Conservation (phyloP, 2,888 invertebrate genomes). For the Acholoe squamosa region DNA sequence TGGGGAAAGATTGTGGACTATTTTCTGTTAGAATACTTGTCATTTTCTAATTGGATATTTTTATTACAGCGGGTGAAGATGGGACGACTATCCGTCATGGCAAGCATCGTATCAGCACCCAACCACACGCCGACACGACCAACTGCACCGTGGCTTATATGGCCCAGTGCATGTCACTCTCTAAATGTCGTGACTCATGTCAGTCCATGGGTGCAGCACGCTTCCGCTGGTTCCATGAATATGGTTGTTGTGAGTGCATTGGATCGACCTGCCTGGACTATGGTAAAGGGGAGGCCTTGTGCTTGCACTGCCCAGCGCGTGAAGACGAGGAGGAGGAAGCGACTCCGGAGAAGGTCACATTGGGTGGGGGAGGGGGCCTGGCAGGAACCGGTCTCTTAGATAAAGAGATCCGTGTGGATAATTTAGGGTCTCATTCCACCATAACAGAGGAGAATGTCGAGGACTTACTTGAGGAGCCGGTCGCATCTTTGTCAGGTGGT, state of each 20-base stretch:
- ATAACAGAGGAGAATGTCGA: no score
- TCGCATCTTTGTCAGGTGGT: neutral
- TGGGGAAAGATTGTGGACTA: no score
- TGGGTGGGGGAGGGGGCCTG: neutral
- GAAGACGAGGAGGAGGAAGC: conserved; percentile 64
- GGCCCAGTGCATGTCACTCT: conserved; percentile 93
- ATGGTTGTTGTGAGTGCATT: conserved; percentile 95
- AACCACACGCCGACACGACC: conserved; percentile 77
- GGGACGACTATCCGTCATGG: conserved; percentile 64
- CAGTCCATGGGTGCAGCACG: conserved; percentile 90
- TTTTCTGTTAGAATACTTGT: no score
- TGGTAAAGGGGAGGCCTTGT: conserved; percentile 85
- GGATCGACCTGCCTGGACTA: conserved; percentile 94
- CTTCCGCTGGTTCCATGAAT: conserved; percentile 95
- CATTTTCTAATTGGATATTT: neutral
- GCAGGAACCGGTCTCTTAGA: neutral
- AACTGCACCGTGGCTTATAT: conserved; percentile 97
- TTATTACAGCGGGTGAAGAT: conserved; percentile 30
- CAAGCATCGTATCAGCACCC: conserved; percentile 61
- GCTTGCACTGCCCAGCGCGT: conserved; percentile 63
- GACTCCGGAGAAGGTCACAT: neutral
- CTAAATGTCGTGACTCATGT: conserved; percentile 93
- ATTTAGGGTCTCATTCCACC: neutral
- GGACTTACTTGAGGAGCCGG: neutral
- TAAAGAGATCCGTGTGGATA: conserved; percentile 42